Conservation (phyloP, 2,113 vertebrate genomes). For the Drymodes brunneopygia region DNA sequence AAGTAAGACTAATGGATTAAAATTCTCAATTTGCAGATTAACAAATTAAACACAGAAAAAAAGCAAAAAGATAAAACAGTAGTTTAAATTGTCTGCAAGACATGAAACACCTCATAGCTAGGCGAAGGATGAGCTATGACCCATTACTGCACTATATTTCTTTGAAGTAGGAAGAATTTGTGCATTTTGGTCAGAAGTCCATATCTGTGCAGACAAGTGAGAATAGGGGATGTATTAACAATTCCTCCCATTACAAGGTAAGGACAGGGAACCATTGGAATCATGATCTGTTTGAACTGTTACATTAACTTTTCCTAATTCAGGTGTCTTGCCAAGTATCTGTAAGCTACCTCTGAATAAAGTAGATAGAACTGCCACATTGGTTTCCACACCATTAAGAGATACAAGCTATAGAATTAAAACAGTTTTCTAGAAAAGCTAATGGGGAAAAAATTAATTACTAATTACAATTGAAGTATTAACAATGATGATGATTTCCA, state of each 20-base stretch:
- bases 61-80: not conserved
- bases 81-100: not conserved
- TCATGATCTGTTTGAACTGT: not conserved
- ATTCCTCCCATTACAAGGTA: not conserved
- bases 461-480: not conserved
- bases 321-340: not conserved
- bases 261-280: not conserved
- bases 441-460: rapidly evolving
- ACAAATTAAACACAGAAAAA: not conserved
- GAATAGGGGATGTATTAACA: not conserved
- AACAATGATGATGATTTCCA: not conserved
- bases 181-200: not conserved
- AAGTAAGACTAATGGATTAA: not conserved
- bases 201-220: rapidly evolving
- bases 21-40: not conserved
- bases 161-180: not conserved
- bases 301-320: not conserved
- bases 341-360: not conserved
- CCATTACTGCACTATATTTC: not conserved
- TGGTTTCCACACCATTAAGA: not conserved
- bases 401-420: not conserved
- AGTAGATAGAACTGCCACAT: not conserved
- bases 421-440: not conserved
- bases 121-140: not conserved
- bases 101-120: not conserved